Conservation (phyloP, 1,140 invertebrate genomes). For the Cotesia vestalis region DNA sequence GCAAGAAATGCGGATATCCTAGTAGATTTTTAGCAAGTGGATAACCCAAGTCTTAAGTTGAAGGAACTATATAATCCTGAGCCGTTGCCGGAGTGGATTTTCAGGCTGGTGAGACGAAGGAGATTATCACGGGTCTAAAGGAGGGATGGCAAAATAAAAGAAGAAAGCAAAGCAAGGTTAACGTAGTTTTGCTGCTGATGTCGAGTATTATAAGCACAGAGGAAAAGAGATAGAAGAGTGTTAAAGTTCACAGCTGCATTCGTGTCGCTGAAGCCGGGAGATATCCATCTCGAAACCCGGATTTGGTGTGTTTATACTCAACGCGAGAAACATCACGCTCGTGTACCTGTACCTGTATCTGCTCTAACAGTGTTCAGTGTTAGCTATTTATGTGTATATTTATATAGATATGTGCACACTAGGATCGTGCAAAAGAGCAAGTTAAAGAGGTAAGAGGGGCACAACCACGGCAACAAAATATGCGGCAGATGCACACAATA, state of each 20-base stretch:
- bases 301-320: conserved; percentile 35
- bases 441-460: conserved; percentile 17
- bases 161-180: conserved; percentile 14
- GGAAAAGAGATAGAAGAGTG: conserved; percentile 25
- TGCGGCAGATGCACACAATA: conserved; percentile 33
- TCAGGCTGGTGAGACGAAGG: conserved; percentile 15
- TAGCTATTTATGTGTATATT: background rate
- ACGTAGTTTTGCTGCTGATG: too few relatives aligned
- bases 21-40: conserved; percentile 11
- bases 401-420: background rate
- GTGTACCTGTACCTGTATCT: conserved; percentile 9
- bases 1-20: conserved; percentile 35
- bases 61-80: conserved; percentile 26
- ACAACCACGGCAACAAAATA: conserved; percentile 35
- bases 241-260: conserved; percentile 45
- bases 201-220: background rate
- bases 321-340: conserved; percentile 8
- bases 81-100: conserved; percentile 28
- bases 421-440: conserved; percentile 19
- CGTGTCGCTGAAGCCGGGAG: conserved; percentile 41
- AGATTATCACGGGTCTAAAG: conserved; percentile 32
- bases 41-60: conserved; percentile 12
- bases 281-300: conserved; percentile 40
- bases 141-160: conserved; percentile 25
- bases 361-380: background rate